Evolutionary conservation across 2,888 invertebrate genomes (phyloP).

Genomic region (Bugulina stolonifera): DNA sequence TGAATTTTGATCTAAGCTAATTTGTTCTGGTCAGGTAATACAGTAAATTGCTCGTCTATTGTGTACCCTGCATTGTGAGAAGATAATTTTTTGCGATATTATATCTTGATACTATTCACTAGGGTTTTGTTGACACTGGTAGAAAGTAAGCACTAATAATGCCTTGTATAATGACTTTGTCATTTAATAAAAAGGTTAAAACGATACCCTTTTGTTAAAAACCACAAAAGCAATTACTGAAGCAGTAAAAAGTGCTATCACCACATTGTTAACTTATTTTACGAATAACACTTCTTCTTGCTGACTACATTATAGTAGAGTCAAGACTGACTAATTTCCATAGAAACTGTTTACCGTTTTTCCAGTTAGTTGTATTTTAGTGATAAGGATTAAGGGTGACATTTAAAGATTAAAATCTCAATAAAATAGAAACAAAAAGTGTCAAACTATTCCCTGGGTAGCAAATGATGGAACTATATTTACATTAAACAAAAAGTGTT

Average conservation of each 20-base stretch:
- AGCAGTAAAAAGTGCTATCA: not conserved
- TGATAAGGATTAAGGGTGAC: not conserved
- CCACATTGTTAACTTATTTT: not conserved
- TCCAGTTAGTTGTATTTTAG: no score
- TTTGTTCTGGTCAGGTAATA: no score
- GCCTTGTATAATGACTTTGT: slow-evolving; percentile 17
- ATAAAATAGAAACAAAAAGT: not conserved
- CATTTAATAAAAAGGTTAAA: slow-evolving; percentile 15
- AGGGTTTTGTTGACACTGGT: not conserved
- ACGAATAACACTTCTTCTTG: no score
- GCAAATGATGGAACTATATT: not conserved
- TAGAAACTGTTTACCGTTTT: no score
- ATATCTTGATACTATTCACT: slow-evolving; percentile 7
- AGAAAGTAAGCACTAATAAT: slow-evolving; percentile 1
- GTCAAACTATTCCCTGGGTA: not conserved
- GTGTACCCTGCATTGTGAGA: slow-evolving; percentile 13
- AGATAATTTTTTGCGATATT: slow-evolving; percentile 9
- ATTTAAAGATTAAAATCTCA: not conserved
- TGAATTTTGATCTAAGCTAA: not conserved
- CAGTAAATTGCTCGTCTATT: no score
- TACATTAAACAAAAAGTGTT: not conserved
- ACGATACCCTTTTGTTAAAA: slow-evolving; percentile 19
- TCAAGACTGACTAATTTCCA: no score
- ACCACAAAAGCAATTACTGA: slow-evolving; percentile 1
- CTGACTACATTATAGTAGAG: no score